Evolutionary conservation across 2,888 invertebrate species (phyloP).

Genomic region (Mechanitis mazaeus): DNA sequence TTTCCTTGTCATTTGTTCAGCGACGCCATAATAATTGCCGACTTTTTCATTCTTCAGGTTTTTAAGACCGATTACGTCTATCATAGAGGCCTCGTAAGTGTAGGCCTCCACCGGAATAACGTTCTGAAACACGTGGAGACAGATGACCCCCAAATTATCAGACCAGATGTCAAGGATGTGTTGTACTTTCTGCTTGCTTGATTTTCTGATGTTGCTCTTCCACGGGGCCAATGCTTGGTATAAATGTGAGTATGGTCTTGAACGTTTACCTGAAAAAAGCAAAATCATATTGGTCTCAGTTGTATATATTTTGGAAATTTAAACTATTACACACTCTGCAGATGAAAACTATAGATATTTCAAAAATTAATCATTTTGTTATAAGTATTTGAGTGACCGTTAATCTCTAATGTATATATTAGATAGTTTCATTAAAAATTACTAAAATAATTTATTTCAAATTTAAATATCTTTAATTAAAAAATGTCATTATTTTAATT

Average conservation of each 20-base stretch:
- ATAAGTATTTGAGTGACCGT: no score
- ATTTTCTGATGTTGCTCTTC: conserved; percentile 67
- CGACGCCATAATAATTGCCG: conserved; percentile 90
- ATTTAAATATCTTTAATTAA: no score
- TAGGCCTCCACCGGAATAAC: conserved; percentile 94
- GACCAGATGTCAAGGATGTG: conserved; percentile 93
- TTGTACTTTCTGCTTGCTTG: conserved; percentile 80
- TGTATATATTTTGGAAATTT: background rate
- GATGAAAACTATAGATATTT: no score
- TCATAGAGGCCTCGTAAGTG: conserved; percentile 95
- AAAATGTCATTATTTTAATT: no score
- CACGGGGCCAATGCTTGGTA: conserved; percentile 88
- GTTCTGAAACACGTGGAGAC: conserved; percentile 93
- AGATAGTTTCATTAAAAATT: no score
- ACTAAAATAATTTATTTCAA: no score
- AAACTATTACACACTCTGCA: no score
- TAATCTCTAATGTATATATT: no score
- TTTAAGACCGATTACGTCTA: conserved; percentile 87
- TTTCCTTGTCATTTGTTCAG: conserved; percentile 83
- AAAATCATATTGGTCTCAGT: background rate
- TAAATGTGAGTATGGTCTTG: conserved; percentile 92
- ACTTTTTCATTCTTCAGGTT: conserved; percentile 86
- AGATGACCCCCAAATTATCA: conserved; percentile 88
- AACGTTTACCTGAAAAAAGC: conserved; percentile 77
- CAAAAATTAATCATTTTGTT: no score